Evolutionary conservation across 1,140 invertebrate genomes (phyloP).

Genomic region (Idris sp.): DNA sequence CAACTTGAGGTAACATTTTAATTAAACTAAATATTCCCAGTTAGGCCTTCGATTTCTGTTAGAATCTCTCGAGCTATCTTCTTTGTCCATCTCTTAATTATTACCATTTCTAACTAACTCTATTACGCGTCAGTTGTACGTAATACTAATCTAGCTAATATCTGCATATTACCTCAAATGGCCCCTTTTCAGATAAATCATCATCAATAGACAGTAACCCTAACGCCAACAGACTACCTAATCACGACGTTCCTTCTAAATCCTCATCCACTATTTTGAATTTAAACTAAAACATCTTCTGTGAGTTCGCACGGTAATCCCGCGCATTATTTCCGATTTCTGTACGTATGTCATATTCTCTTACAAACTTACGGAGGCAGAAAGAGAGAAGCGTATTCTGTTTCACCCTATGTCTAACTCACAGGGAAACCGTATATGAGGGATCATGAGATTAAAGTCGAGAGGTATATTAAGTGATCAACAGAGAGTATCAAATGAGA

Average conservation of each 20-base stretch:
- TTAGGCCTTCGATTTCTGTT: slow-evolving; percentile 13
- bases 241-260: slow-evolving; percentile 3
- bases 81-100: slow-evolving; percentile 38
- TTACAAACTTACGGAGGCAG: slow-evolving; percentile 1
- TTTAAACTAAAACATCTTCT: slow-evolving; percentile 30
- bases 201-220: slow-evolving; percentile 15
- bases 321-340: slow-evolving; percentile 18
- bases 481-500: slow-evolving; percentile 27
- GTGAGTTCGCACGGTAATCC: slow-evolving; percentile 26
- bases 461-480: slow-evolving; percentile 42
- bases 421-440: slow-evolving; percentile 15
- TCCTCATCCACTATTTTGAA: slow-evolving; percentile 15
- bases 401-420: slow-evolving; percentile 35
- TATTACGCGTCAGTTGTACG: slow-evolving; percentile 33
- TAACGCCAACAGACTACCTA: not conserved
- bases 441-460: slow-evolving; percentile 28
- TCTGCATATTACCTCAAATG: slow-evolving; percentile 9
- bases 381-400: slow-evolving; percentile 18
- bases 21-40: slow-evolving; percentile 33
- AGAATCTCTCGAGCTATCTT: slow-evolving; percentile 27
- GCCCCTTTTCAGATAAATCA: slow-evolving; percentile 15
- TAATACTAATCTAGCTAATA: slow-evolving; percentile 29
- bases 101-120: slow-evolving; percentile 19
- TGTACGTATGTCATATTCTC: slow-evolving; percentile 20
- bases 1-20: slow-evolving; percentile 2